Evolutionary conservation across 2,113 vertebrate genomes (phyloP).

Genomic region (Paradoxurus hermaphroditus): DNA sequence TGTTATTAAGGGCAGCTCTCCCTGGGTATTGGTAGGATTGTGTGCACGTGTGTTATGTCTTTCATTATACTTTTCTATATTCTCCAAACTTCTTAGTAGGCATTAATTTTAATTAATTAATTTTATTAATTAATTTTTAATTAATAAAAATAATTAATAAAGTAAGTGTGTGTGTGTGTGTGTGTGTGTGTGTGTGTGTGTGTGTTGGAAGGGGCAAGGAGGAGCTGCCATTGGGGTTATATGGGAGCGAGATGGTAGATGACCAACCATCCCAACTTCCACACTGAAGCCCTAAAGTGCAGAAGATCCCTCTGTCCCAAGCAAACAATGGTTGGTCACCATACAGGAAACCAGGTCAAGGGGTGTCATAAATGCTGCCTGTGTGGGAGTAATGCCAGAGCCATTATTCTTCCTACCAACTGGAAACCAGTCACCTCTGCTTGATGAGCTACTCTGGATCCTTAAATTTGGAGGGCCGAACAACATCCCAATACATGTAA

Average conservation of each 20-base stretch:
- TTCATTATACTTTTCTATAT: not conserved
- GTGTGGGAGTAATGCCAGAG: fast-evolving
- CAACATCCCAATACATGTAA: not conserved
- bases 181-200: not conserved
- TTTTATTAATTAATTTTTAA: no score
- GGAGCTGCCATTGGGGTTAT: not conserved
- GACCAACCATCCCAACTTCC: not conserved
- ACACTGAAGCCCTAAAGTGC: not conserved
- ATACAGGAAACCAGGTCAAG: not conserved
- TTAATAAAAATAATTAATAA: no score
- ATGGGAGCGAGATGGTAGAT: not conserved
- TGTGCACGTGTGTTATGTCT: not conserved
- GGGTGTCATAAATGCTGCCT: not conserved
- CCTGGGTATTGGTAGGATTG: not conserved
- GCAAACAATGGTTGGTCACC: not conserved
- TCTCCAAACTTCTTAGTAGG: not conserved
- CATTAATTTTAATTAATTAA: no score
- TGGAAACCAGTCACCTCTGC: not conserved
- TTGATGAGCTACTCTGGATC: not conserved
- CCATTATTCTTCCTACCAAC: not conserved
- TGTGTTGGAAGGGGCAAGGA: not conserved
- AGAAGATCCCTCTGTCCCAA: not conserved
- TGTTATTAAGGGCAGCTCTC: not conserved
- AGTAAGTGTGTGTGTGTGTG: not conserved
- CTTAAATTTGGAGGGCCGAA: not conserved